A percentile compares a stretch with the other conserved stretches of the same genome.
These are phyloP conservation scores for Mimas tiliae DNA, from an alignment of 2,888 invertebrate genomes.

Conservation along the genomic window DNA sequence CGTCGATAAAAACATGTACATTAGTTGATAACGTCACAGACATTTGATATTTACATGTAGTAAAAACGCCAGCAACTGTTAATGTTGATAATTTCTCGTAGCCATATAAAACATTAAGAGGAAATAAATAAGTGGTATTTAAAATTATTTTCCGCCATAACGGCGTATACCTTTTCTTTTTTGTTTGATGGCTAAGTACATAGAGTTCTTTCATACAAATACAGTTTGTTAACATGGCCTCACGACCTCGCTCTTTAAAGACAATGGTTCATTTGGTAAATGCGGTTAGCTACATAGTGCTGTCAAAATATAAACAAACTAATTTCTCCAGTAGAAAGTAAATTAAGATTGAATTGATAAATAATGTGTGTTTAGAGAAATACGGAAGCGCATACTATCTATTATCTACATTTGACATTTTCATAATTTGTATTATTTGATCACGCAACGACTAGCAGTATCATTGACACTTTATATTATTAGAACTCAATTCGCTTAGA, in stretches of 20 bases:
- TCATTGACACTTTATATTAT: too few species aligned
- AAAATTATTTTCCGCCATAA: neutral
- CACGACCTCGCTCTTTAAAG: neutral
- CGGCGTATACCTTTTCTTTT: neutral
- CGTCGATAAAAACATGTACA: conserved; percentile 12
- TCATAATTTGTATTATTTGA: too few species aligned
- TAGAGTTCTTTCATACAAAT: neutral
- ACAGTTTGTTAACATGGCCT: conserved; percentile 1
- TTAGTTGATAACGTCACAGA: conserved; percentile 12
- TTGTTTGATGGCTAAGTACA: neutral
- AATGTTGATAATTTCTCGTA: conserved; percentile 1
- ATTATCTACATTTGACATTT: too few species aligned
- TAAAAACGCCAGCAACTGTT: neutral
- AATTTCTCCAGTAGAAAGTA: conserved; percentile 18
- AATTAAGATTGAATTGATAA: conserved; percentile 17
- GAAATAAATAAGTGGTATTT: neutral
- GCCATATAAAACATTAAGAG: neutral
- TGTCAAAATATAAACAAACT: conserved; percentile 9
- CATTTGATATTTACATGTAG: conserved; percentile 13
- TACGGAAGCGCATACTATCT: neutral
- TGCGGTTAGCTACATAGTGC: conserved; percentile 1
- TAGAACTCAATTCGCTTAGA: too few species aligned
- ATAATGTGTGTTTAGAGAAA: neutral
- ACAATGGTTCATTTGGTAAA: conserved; percentile 20
- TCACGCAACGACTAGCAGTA: too few species aligned